A percentile compares a stretch with the other conserved stretches of the same genome.
Conservation (phyloP, 2,888 invertebrate genomes). For the Pterobdella sp. region DNA sequence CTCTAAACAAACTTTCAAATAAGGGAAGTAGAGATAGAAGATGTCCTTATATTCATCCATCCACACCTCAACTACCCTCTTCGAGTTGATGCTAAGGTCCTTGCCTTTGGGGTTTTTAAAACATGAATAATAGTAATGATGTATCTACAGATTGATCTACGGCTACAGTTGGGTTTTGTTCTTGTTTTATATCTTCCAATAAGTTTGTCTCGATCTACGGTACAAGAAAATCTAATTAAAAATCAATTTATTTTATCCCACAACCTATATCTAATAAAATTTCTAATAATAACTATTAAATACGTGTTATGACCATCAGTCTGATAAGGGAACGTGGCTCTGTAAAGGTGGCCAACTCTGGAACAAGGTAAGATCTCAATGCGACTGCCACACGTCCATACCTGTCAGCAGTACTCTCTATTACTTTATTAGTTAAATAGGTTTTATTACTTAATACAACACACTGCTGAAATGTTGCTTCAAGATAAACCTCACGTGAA, state of each 20-base stretch:
- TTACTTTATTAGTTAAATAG: too few relatives aligned
- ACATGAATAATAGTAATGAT: not conserved
- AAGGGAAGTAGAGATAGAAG: slow-evolving; percentile 62
- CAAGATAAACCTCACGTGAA: too few relatives aligned
- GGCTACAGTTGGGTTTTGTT: too few relatives aligned
- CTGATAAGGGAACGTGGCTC: slow-evolving; percentile 22
- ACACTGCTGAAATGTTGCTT: too few relatives aligned
- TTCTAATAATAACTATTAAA: not conserved
- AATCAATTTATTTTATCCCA: too few relatives aligned
- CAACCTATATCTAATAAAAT: too few relatives aligned
- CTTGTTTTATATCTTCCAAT: not conserved
- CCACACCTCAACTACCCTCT: slow-evolving; percentile 83
- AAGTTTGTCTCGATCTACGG: not conserved
- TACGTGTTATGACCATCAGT: not conserved
- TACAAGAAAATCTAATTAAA: too few relatives aligned
- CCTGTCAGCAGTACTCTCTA: not conserved
- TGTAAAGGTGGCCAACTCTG: slow-evolving; percentile 25
- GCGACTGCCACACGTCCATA: slow-evolving; percentile 21
- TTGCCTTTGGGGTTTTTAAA: slow-evolving; percentile 17
- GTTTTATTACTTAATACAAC: too few relatives aligned
- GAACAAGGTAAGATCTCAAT: slow-evolving; percentile 24
- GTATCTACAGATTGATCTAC: too few relatives aligned
- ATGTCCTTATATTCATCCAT: slow-evolving; percentile 67
- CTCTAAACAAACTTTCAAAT: slow-evolving; percentile 23
- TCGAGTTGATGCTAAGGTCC: slow-evolving; percentile 77